Conservation (phyloP, 2,888 invertebrate species). For the Adelognathus sp. region DNA sequence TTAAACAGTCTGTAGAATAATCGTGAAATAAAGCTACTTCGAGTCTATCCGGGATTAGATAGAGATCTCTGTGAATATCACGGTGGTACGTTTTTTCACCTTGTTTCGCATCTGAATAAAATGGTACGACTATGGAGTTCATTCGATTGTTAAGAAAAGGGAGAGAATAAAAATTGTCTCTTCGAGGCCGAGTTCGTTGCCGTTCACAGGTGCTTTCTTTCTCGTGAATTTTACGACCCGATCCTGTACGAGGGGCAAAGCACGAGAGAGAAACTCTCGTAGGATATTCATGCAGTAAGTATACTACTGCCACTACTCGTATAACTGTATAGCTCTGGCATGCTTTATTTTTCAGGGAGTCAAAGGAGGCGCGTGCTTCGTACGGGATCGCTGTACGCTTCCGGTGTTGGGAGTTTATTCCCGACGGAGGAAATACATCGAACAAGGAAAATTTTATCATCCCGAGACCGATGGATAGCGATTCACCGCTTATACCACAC, state of each 20-base stretch:
- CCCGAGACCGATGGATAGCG: background rate
- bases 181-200: background rate
- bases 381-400: conserved; percentile 36
- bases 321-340: background rate
- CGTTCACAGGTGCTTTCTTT: conserved; percentile 40
- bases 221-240: conserved; percentile 34
- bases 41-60: conserved; percentile 11
- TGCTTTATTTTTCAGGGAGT: background rate
- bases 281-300: conserved; percentile 26
- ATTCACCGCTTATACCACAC: background rate
- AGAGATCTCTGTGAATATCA: background rate
- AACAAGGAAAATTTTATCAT: conserved; percentile 17
- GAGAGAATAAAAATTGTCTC: background rate
- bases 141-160: background rate
- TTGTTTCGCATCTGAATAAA: background rate
- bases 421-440: background rate
- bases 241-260: background rate
- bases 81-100: background rate
- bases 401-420: conserved; percentile 27
- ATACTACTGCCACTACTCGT: no score
- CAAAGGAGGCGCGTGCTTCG: conserved; percentile 20
- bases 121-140: conserved; percentile 10
- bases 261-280: conserved; percentile 4
- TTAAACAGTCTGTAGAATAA: background rate
- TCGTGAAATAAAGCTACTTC: background rate